A percentile compares a stretch with the other conserved stretches of the same genome.
These are phyloP conservation scores for Chironomus striatipennis DNA, from an alignment of 1,140 invertebrate genomes.

Conservation along the genomic window DNA sequence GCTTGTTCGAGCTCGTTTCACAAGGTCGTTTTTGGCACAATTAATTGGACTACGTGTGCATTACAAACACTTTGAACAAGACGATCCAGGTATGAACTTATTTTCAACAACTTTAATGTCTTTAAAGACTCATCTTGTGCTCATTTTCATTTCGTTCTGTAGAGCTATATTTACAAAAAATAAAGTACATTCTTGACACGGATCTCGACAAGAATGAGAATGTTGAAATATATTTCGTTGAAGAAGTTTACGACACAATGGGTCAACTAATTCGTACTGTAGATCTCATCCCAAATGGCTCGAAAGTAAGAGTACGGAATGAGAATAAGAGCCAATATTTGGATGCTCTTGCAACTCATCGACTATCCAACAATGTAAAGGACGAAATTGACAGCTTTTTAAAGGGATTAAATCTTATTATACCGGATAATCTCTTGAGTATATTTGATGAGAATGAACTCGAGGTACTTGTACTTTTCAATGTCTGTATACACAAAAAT, in stretches of 20 bases:
- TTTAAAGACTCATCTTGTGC: too few species aligned
- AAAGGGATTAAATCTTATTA: slow-evolving; percentile 80
- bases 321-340: slow-evolving; percentile 53
- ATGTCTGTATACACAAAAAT: neutral
- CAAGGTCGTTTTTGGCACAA: slow-evolving; percentile 88
- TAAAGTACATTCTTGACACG: slow-evolving; percentile 86
- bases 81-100: slow-evolving; percentile 55
- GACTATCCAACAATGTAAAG: slow-evolving; percentile 69
- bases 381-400: slow-evolving; percentile 83
- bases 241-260: slow-evolving; percentile 75
- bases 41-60: slow-evolving; percentile 83
- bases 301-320: slow-evolving; percentile 42
- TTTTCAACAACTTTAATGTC: too few species aligned
- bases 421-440: slow-evolving; percentile 84
- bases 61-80: slow-evolving; percentile 95
- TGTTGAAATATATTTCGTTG: slow-evolving; percentile 78
- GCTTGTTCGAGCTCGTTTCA: slow-evolving; percentile 80
- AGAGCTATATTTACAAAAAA: slow-evolving; percentile 82
- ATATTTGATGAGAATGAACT: slow-evolving; percentile 96
- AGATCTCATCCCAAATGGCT: slow-evolving; percentile 67
- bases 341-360: slow-evolving; percentile 81
- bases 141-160: too few species aligned
- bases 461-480: slow-evolving; percentile 53
- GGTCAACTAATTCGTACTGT: slow-evolving; percentile 68
- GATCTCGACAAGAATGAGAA: slow-evolving; percentile 63